Conservation (phyloP, 2,797 vertebrate species). For the Lithobates sylvaticus region DNA sequence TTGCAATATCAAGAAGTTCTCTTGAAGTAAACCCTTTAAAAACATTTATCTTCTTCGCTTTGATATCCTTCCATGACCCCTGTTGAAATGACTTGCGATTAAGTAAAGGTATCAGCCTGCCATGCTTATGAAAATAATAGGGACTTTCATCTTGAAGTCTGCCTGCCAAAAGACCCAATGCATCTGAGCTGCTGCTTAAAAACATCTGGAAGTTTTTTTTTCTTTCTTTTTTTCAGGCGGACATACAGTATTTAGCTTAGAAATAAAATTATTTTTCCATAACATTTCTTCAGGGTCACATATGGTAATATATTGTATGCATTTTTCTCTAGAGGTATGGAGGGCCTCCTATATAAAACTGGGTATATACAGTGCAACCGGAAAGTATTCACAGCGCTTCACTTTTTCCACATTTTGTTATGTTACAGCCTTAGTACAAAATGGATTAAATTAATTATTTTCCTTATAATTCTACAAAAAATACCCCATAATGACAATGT, state of each 20-base stretch:
- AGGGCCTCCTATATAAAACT: neutral
- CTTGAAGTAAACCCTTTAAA: constrained; percentile 19
- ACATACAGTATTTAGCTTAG: neutral
- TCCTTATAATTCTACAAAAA: no score
- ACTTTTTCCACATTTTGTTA: no score
- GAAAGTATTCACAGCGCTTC: no score
- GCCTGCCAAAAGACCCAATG: constrained; percentile 36
- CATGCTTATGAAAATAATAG: constrained; percentile 41
- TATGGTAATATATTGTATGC: neutral
- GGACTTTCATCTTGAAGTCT: constrained; percentile 22
- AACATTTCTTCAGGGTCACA: constrained; percentile 8
- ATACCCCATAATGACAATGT: no score
- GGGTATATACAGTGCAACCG: no score
- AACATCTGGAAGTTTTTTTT: constrained; percentile 37
- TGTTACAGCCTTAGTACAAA: no score
- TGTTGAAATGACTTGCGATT: constrained; percentile 39
- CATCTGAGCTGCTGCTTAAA: constrained; percentile 24
- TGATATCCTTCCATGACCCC: constrained; percentile 29
- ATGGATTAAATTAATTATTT: no score
- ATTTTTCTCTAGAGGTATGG: neutral
- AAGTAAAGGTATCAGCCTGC: constrained; percentile 39
- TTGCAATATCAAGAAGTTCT: constrained; percentile 19
- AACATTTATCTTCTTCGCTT: constrained; percentile 21
- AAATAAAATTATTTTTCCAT: neutral
- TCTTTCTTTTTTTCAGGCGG: neutral